A percentile compares a stretch with the other conserved stretches of the same genome.
Conservation (phyloP, 2,797 vertebrate species). For the Alectoris magna region DNA sequence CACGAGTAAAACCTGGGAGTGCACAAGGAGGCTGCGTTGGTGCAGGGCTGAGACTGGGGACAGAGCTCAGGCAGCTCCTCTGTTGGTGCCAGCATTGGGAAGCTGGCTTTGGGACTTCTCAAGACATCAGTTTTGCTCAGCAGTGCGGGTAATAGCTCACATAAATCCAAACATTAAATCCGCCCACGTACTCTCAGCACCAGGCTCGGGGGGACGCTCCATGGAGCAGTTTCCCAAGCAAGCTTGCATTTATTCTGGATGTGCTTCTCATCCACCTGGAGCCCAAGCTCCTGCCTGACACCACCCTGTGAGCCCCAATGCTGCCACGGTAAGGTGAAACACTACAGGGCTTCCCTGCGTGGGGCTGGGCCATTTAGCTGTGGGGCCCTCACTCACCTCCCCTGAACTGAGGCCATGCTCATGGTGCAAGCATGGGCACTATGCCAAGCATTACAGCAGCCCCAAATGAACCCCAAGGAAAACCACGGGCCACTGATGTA, state of each 20-base stretch:
- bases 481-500: neutral
- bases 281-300: neutral
- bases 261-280: neutral
- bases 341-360: neutral
- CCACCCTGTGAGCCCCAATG: no score
- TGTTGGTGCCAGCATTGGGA: neutral
- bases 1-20: constrained; percentile 83
- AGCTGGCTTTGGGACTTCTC: neutral
- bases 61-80: neutral
- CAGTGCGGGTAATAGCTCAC: constrained; percentile 5
- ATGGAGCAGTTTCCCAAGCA: neutral
- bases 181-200: neutral
- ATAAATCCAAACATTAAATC: neutral
- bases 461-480: neutral
- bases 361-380: neutral
- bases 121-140: constrained; percentile 18
- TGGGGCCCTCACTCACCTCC: no score
- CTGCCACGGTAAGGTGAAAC: neutral
- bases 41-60: neutral
- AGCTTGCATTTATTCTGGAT: neutral
- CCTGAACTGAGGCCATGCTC: neutral
- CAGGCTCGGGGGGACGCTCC: neutral
- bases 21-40: neutral
- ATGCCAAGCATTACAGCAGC: neutral
- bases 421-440: neutral